Evolutionary conservation across 2,888 invertebrate genomes (phyloP).

Genomic region (Epirrita christyi): DNA sequence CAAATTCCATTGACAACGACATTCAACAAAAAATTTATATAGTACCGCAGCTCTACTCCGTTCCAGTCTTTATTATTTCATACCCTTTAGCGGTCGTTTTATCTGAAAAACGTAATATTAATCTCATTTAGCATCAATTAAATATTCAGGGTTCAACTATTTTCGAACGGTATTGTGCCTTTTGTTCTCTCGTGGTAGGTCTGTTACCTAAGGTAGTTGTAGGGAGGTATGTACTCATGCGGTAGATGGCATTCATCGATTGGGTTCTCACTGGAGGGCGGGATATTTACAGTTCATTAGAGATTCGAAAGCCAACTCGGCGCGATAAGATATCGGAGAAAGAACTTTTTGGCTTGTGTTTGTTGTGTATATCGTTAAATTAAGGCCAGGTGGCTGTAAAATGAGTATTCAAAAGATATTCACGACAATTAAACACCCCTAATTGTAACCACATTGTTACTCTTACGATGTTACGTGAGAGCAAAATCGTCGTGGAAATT

Average conservation of each 20-base stretch:
- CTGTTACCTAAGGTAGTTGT: not conserved
- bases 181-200: constrained; percentile 19
- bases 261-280: constrained; percentile 48
- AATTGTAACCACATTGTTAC: not conserved
- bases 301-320: constrained; percentile 52
- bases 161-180: constrained; percentile 11
- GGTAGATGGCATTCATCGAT: constrained; percentile 47
- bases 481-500: not conserved
- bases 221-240: constrained; percentile 10
- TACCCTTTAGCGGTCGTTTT: constrained; percentile 31
- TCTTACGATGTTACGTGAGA: too few relatives aligned
- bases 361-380: constrained; percentile 27
- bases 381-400: constrained; percentile 1
- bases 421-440: not conserved
- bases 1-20: constrained; percentile 53
- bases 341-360: constrained; percentile 41
- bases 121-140: constrained; percentile 24
- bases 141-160: constrained; percentile 24
- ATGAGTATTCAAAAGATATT: not conserved
- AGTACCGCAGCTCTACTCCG: constrained; percentile 39
- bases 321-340: constrained; percentile 55
- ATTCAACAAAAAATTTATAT: constrained; percentile 50
- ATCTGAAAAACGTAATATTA: too few relatives aligned
- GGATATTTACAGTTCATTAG: constrained; percentile 61
- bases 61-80: constrained; percentile 40